phyloP scores from a whole-genome alignment of 2,888 invertebrate species.

The Dione juno region DNA sequence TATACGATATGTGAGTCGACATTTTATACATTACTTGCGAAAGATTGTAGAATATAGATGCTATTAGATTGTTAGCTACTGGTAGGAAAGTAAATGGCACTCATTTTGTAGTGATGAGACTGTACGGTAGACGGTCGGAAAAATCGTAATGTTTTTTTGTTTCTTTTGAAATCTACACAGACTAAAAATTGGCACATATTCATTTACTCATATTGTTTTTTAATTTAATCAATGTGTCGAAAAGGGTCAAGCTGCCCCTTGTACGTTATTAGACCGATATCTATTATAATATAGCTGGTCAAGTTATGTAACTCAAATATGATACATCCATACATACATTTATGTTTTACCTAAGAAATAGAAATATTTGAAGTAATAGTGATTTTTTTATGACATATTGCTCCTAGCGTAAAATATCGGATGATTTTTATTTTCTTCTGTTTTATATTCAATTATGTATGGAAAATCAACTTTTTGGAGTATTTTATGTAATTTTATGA shows the following conservation, averaged over 20 bases:
- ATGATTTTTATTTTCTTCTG: too few relatives aligned
- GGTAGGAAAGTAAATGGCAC: neutral
- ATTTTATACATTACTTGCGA: too few relatives aligned
- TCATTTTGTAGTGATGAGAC: neutral
- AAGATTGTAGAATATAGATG: too few relatives aligned
- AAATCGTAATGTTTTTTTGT: conserved; percentile 6
- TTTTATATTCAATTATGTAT: too few relatives aligned
- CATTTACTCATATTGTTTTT: too few relatives aligned
- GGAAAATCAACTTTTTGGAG: too few relatives aligned
- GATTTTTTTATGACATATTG: too few relatives aligned
- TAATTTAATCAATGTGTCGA: neutral
- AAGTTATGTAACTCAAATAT: neutral
- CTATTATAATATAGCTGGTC: neutral
- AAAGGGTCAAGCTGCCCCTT: neutral
- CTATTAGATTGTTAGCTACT: neutral
- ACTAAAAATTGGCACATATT: too few relatives aligned
- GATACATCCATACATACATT: neutral
- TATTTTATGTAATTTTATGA: too few relatives aligned
- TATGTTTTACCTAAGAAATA: neutral
- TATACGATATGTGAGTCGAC: too few relatives aligned
- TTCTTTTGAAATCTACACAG: neutral
- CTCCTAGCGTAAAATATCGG: too few relatives aligned
- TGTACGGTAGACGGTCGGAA: too few relatives aligned
- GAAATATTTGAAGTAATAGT: neutral
- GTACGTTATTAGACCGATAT: neutral